These are phyloP conservation scores for Trypoxylus dichotomus DNA, from an alignment of 1,140 invertebrate species.

Conservation along the genomic window DNA sequence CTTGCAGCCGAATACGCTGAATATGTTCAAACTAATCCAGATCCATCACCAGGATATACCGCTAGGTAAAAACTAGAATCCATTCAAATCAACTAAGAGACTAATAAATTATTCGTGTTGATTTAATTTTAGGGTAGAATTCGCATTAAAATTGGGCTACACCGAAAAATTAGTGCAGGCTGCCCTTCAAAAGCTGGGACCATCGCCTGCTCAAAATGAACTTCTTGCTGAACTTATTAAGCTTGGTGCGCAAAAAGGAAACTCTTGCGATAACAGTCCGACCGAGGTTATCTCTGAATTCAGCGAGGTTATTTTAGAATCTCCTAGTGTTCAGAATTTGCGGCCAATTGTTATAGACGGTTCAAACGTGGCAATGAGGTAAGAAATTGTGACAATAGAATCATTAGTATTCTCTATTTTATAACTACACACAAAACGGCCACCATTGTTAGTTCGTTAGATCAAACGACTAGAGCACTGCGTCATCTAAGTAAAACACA, in stretches of 20 bases:
- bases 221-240: slow-evolving; percentile 80
- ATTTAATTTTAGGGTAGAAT: slow-evolving; percentile 63
- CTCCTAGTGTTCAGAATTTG: slow-evolving; percentile 54
- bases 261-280: slow-evolving; percentile 46
- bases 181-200: slow-evolving; percentile 80
- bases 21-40: slow-evolving; percentile 65
- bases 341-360: slow-evolving; percentile 94
- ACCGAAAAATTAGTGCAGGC: slow-evolving; percentile 82
- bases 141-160: slow-evolving; percentile 88
- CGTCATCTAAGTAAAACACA: no score
- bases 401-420: no score
- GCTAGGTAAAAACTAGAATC: slow-evolving; percentile 42
- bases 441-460: no score
- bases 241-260: slow-evolving; percentile 62
- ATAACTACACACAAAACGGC: no score
- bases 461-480: no score
- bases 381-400: slow-evolving; percentile 34
- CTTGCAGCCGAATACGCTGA: slow-evolving; percentile 82
- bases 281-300: slow-evolving; percentile 44
- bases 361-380: slow-evolving; percentile 97
- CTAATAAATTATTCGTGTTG: not conserved
- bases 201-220: slow-evolving; percentile 83
- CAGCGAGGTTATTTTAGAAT: slow-evolving; percentile 43
- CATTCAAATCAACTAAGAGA: not conserved
- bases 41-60: slow-evolving; percentile 43